These are phyloP conservation scores for Malacoraja senta DNA, from an alignment of 2,797 vertebrate genomes.

Conservation along the genomic window DNA sequence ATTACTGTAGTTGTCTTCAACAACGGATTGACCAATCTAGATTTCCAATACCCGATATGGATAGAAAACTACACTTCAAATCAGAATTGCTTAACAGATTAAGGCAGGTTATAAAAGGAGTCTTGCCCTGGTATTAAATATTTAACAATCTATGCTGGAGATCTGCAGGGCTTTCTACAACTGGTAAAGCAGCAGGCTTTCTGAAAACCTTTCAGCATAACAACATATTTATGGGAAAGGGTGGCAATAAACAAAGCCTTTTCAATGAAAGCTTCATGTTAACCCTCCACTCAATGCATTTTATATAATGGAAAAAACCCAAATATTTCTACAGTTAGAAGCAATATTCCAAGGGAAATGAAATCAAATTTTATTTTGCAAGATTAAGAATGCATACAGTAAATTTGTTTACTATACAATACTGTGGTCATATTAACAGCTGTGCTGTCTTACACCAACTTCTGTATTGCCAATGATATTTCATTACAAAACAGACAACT, in stretches of 20 bases:
- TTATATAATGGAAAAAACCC: not conserved
- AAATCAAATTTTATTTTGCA: slow-evolving; percentile 35
- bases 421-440: slow-evolving; percentile 36
- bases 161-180: not conserved
- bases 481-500: slow-evolving; percentile 36
- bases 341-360: slow-evolving; percentile 37
- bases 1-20: not conserved
- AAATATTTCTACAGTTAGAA: slow-evolving; percentile 6
- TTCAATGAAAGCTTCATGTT: not conserved
- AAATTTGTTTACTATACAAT: slow-evolving; percentile 38
- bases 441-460: slow-evolving; percentile 31
- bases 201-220: slow-evolving; percentile 2
- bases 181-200: not conserved
- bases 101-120: not conserved
- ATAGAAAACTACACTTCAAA: not conserved
- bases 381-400: slow-evolving; percentile 37
- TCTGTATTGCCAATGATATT: slow-evolving; percentile 31
- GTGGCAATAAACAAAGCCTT: not conserved
- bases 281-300: not conserved
- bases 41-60: slow-evolving; percentile 9
- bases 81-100: not conserved
- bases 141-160: not conserved
- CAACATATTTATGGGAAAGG: not conserved
- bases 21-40: slow-evolving; percentile 2
- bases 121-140: slow-evolving; percentile 1